Conservation (phyloP, 1,140 invertebrate species). For the Apis cerana region DNA sequence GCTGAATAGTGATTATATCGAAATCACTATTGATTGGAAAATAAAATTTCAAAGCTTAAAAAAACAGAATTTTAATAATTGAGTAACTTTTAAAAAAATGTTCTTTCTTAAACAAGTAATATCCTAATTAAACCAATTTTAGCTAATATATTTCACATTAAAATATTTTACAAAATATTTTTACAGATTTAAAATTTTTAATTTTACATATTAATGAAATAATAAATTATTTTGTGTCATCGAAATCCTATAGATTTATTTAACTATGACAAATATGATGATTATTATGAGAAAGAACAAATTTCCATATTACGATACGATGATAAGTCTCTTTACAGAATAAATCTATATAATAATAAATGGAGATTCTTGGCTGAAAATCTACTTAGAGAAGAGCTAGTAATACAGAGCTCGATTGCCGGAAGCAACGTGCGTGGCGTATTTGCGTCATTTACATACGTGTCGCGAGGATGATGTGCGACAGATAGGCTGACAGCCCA, state of each 20-base stretch:
- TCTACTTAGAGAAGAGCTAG: conserved; percentile 44
- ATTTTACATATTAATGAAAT: no score
- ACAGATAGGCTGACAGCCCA: conserved; percentile 52
- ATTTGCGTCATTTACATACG: conserved; percentile 59
- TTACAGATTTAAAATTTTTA: no score
- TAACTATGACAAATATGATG: no score
- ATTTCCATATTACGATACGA: conserved; percentile 4
- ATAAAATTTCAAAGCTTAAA: background rate
- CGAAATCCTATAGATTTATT: no score
- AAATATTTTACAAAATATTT: no score
- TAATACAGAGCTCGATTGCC: conserved; percentile 40
- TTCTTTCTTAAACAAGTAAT: background rate
- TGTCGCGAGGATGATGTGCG: conserved; percentile 20
- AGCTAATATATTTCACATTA: background rate
- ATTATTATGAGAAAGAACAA: background rate
- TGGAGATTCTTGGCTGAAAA: conserved; percentile 32
- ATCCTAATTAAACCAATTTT: background rate
- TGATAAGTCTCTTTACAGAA: background rate
- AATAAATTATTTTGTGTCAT: no score
- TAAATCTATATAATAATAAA: conserved; percentile 45
- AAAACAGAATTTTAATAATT: background rate
- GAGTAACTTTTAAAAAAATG: background rate
- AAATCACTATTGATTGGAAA: background rate
- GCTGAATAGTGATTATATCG: background rate
- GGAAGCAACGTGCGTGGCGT: conserved; percentile 4